Evolutionary conservation across 2,888 invertebrate genomes (phyloP), one percentile per base, ranked within the genome.

Genomic region (Stenichneumon culpator): DNA sequence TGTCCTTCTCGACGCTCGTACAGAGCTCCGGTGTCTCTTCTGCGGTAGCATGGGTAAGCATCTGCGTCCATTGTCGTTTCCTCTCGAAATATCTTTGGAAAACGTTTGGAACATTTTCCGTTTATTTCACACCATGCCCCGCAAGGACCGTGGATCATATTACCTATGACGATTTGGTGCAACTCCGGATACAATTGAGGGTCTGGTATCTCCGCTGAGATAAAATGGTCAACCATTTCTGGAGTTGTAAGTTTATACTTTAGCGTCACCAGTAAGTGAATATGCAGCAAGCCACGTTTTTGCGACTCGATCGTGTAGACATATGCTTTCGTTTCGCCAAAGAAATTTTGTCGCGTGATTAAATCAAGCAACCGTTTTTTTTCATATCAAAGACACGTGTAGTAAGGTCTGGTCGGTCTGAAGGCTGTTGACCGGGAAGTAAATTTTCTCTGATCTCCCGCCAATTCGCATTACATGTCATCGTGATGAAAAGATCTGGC

Each of bases 141-240:
- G 86, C 92, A 93, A 79, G 93, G 91, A 77, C 92, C 92, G 89
- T 94, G 92, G 79, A 93, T 89, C 92, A 94, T 93, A 80, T 90
- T 87, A 73, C 88, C 87, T 44, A 74, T 89, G 4, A 94, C 90
- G 44, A 93, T 89, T 4, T 90, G 86, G 86, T 90, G 87, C 28
- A 94, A 87, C 5, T 70, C 63, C 1, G 89, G 89, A 83, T 92
- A 80, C 25, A 44, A 44, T 25, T 86, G 19, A 22, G 83, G 86
- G 86, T 93, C 88, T 0, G 93, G 93, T 57, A 94, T 88, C 88
- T 93, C 93, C 19, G 93, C 91, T 57, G 74, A 89, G 25, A 88
- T 87, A 22, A 65, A 83, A 50, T 65, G 36, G 36, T 90, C 85
- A n/a, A 88, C 78, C 9, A 84, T 83, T 65, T 88, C 80, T 11